Evolutionary conservation across 2,888 invertebrate genomes (phyloP).

Genomic region (Hoplodrina ambigua): DNA sequence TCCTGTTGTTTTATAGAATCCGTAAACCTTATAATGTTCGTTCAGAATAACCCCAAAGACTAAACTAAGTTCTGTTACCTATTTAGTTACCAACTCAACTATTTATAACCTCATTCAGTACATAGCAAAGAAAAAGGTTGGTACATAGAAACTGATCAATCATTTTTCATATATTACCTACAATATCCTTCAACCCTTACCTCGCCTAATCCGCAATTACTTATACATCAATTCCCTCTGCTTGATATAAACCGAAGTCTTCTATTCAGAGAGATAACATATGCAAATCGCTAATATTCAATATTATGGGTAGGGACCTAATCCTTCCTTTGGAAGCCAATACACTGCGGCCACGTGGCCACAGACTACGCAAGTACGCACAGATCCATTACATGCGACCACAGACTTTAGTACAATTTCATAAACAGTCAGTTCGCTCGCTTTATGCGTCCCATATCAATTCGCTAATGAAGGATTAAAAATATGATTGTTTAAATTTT

Average conservation of each 20-base stretch:
- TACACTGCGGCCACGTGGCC: slow-evolving; percentile 28
- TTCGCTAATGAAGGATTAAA: slow-evolving; percentile 33
- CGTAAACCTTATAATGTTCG: background rate
- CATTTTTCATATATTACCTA: slow-evolving; percentile 38
- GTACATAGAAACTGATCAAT: slow-evolving; percentile 17
- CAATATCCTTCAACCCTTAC: slow-evolving; percentile 36
- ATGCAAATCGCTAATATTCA: slow-evolving; percentile 62
- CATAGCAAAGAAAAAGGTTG: background rate
- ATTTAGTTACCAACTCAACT: background rate
- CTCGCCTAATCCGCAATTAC: slow-evolving; percentile 45
- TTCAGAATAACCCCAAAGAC: background rate
- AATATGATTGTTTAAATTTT: slow-evolving; percentile 28
- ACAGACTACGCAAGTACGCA: slow-evolving; percentile 20
- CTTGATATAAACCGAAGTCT: slow-evolving; percentile 34
- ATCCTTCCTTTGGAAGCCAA: slow-evolving; percentile 58
- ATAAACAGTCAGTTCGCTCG: slow-evolving; percentile 34
- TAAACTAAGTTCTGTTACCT: background rate
- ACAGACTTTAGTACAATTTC: slow-evolving; percentile 17
- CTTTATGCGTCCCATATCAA: slow-evolving; percentile 46
- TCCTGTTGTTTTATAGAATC: too few relatives aligned
- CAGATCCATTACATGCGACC: slow-evolving; percentile 42
- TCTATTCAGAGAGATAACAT: slow-evolving; percentile 47
- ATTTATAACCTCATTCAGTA: slow-evolving; percentile 8
- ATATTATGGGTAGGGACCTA: slow-evolving; percentile 53
- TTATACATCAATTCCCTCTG: slow-evolving; percentile 29